Conservation (phyloP, 2,797 vertebrate genomes). For the Protosalanx chinensis region DNA sequence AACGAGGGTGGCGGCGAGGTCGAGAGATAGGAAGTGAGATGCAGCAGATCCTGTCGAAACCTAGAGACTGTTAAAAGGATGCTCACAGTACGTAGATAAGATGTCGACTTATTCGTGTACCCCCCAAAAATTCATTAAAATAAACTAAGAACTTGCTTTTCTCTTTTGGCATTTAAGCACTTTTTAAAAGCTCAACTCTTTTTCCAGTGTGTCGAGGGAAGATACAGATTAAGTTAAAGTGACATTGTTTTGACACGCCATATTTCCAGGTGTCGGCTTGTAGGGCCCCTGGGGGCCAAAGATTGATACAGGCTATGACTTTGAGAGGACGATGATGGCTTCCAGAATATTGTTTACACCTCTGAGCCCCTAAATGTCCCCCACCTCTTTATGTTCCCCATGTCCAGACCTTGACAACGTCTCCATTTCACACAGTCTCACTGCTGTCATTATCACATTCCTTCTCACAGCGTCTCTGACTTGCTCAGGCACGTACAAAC, state of each 20-base stretch:
- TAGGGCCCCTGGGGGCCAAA: slow-evolving; percentile 46
- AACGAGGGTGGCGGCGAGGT: not conserved
- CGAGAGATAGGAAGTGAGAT: not conserved
- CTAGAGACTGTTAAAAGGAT: too few species aligned
- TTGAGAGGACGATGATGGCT: slow-evolving; percentile 48
- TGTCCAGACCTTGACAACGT: slow-evolving; percentile 33
- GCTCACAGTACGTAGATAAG: too few species aligned
- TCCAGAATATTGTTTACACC: slow-evolving; percentile 49
- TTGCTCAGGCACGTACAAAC: slow-evolving; percentile 3
- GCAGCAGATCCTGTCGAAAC: too few species aligned
- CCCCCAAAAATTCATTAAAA: not conserved
- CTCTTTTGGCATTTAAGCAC: slow-evolving; percentile 9
- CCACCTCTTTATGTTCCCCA: slow-evolving; percentile 48
- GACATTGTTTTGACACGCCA: slow-evolving; percentile 62
- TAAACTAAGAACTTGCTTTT: not conserved
- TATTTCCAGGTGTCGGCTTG: slow-evolving; percentile 59
- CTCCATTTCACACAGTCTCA: slow-evolving; percentile 37
- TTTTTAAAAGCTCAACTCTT: slow-evolving; percentile 28
- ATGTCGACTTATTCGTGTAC: too few species aligned
- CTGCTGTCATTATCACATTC: slow-evolving; percentile 50
- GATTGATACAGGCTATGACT: slow-evolving; percentile 52
- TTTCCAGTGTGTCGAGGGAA: slow-evolving; percentile 17
- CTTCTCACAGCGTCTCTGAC: slow-evolving; percentile 7
- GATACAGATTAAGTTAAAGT: slow-evolving; percentile 32
- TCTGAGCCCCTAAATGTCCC: slow-evolving; percentile 43